These are phyloP conservation scores for Reticulitermes speratus DNA, from an alignment of 1,140 invertebrate species.

Conservation along the genomic window DNA sequence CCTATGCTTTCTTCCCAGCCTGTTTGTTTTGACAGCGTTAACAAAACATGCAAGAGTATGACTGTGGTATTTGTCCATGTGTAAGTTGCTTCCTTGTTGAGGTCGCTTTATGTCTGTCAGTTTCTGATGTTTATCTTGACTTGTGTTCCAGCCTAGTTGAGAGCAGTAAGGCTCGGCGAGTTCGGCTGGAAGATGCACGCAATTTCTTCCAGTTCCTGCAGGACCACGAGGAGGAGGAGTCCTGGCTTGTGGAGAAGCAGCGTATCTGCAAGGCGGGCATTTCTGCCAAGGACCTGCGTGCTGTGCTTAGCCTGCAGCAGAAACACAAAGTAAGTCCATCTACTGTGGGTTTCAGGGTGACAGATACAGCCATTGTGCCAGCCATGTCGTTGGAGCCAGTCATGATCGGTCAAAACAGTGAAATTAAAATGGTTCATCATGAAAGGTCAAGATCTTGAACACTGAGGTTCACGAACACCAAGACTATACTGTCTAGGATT, in stretches of 20 bases:
- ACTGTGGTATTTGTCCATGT: no score
- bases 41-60: no score
- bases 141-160: slow-evolving; percentile 58
- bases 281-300: slow-evolving; percentile 89
- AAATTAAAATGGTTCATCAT: no score
- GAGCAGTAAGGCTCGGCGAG: slow-evolving; percentile 73
- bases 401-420: not conserved
- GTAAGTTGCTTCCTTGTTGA: no score
- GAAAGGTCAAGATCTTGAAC: no score
- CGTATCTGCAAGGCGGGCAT: slow-evolving; percentile 85
- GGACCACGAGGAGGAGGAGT: slow-evolving; percentile 91
- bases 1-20: no score
- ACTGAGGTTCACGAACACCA: no score
- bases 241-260: slow-evolving; percentile 91
- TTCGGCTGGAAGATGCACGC: slow-evolving; percentile 83
- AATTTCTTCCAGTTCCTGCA: slow-evolving; percentile 94
- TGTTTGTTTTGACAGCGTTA: no score
- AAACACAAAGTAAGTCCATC: slow-evolving; percentile 78
- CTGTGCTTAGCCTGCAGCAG: slow-evolving; percentile 85
- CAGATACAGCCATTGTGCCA: no score
- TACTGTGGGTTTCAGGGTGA: not conserved
- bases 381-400: not conserved
- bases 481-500: no score
- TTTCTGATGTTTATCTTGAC: no score
- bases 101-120: no score